Evolutionary conservation across 1,140 invertebrate genomes (phyloP).

Genomic region (Neodiprion pinetum): DNA sequence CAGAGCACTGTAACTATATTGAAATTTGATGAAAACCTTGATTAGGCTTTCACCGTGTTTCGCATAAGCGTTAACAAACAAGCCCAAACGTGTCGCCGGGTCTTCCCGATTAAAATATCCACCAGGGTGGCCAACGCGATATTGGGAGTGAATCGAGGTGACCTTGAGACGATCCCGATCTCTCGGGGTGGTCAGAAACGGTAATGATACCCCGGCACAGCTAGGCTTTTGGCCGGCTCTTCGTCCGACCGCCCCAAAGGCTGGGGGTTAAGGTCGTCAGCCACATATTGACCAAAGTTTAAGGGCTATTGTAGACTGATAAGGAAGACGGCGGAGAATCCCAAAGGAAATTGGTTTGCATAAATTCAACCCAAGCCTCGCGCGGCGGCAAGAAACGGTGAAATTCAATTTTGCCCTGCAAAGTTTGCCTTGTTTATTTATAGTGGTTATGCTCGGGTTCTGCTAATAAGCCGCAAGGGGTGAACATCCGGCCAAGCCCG

Average conservation of each 20-base stretch:
- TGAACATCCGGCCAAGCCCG: not conserved
- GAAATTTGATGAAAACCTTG: too few species aligned
- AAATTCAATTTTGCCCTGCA: not conserved
- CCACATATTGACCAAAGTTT: conserved; percentile 5
- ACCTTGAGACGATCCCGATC: not conserved
- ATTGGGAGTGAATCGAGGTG: not conserved
- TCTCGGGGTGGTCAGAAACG: not conserved
- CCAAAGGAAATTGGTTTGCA: not conserved
- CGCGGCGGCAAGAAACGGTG: not conserved
- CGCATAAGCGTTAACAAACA: too few species aligned
- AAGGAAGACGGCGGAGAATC: not conserved
- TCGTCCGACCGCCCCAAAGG: not conserved
- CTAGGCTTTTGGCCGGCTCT: not conserved
- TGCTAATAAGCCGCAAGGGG: not conserved
- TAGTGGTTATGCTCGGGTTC: too few species aligned
- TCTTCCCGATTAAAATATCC: too few species aligned
- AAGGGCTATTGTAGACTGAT: not conserved
- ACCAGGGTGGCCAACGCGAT: not conserved
- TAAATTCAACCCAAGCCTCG: not conserved
- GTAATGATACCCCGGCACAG: not conserved
- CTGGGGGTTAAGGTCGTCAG: not conserved
- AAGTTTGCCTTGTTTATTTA: not conserved
- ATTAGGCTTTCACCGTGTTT: too few species aligned
- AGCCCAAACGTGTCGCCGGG: too few species aligned
- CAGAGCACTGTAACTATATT: too few species aligned